Base-by-base conservation (phyloP, 1,140 invertebrate species). In the Nephila pilipes region DNA sequence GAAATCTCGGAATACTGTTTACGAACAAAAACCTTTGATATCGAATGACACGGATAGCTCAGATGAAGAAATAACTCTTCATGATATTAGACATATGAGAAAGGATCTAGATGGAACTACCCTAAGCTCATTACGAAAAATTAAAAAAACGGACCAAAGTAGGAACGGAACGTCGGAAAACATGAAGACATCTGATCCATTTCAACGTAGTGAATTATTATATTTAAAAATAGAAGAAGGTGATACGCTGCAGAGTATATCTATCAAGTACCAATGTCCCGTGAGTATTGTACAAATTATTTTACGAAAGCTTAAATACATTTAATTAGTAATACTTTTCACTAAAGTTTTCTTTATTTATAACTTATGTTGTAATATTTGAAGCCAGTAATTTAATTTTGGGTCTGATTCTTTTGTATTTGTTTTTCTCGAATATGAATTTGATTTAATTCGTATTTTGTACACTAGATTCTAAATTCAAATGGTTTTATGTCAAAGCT, bases 1-100 rank as follows among this genome's bases (percentile, higher is more conserved):
- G 58, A 93, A 93, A 79, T 87, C 85, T 18, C 81, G 81, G 38
- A 87, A 79, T 38, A 16, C 25, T 36, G 57, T 55, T 25, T 58
- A 38, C 58, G 91, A 93, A 63, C 55, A n/a, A 36, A 93, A 38
- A 87, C 83, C 91, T 57, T 36, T 93, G 46, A 87, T 87, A 54
- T 92, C 90, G 14, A 36, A 32, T 46, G 91, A 93, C 54, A 57
- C 83, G 3, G 91, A 93, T 25, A 93, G 85, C 22, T 93, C 91
- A 10, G 91, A 93, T 60, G 91, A 93, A 38, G 91, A 93, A 87
- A 87, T 93, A 16, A 93, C 91, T 25, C 85, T 93, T 36, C 91
- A 87, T 80, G 91, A 93, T 58, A 87, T 93, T 32, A 69, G 91
- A 58, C 46, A 87, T 87, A 25, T 93, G 32, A 93, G 58, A 38